A percentile compares a stretch with the other conserved stretches of the same genome.
These are phyloP conservation scores for Sarcophilus harrisii DNA, from an alignment of 2,797 vertebrate species.

Conservation along the genomic window DNA sequence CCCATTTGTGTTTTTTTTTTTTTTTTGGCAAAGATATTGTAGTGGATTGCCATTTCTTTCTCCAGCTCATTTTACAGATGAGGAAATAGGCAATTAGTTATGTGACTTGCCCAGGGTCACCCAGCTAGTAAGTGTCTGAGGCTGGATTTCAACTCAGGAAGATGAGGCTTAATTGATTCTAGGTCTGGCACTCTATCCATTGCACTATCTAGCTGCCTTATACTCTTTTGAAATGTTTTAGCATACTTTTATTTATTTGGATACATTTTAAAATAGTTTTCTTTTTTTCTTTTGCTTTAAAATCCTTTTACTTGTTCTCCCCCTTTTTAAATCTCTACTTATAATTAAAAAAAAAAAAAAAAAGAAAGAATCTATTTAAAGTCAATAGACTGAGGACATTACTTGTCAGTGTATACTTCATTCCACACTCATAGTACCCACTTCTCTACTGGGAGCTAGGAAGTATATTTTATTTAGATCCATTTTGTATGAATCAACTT, in stretches of 20 bases:
- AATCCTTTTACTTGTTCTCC: neutral
- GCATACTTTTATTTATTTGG: neutral
- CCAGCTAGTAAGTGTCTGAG: neutral
- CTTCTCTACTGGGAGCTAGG: neutral
- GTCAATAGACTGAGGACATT: neutral
- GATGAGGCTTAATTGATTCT: neutral
- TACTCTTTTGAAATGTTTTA: neutral
- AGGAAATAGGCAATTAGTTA: neutral
- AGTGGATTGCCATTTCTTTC: neutral
- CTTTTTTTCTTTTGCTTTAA: neutral
- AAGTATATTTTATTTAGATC: neutral
- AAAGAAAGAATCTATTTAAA: neutral
- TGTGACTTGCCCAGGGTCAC: neutral
- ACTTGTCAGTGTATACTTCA: neutral
- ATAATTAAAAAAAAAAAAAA: neutral
- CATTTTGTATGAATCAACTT: neutral
- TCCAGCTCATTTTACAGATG: neutral
- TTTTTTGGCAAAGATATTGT: neutral
- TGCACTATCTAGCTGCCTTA: neutral
- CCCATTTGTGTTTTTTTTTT: neutral
- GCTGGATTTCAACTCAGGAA: neutral
- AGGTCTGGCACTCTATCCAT: neutral
- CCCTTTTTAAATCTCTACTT: neutral
- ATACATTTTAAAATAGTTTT: neutral
- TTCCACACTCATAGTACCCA: neutral